Evolutionary conservation across 35 echinoderm and acorn worm genomes (phyloP).

Genomic region (Apostichopus japonicus): DNA sequence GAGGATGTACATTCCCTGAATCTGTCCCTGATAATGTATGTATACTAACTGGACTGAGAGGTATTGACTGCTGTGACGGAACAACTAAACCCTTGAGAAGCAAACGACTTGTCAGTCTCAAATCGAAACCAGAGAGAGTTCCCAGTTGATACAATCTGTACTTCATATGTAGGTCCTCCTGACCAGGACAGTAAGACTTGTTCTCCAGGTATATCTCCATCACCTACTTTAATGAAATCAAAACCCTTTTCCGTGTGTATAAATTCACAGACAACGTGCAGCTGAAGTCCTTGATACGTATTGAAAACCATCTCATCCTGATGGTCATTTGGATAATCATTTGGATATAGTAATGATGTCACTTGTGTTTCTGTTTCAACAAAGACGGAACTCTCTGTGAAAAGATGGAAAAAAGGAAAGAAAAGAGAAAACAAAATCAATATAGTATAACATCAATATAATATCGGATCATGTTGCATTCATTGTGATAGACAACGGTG

Average conservation of each 20-base stretch:
- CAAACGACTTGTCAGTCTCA: background rate
- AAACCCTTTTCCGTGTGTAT: background rate
- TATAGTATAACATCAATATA: too few relatives aligned
- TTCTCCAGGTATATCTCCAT: background rate
- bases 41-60: background rate
- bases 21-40: too few relatives aligned
- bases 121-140: background rate
- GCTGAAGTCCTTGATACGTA: background rate
- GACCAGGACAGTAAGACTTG: constrained; percentile 11
- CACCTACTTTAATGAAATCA: background rate
- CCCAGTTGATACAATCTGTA: background rate
- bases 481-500: too few relatives aligned
- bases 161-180: background rate
- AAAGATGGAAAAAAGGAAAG: background rate
- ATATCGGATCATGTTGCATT: too few relatives aligned
- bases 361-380: background rate
- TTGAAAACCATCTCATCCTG: background rate
- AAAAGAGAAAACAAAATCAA: too few relatives aligned
- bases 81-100: background rate
- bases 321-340: background rate
- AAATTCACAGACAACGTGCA: background rate
- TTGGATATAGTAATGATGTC: background rate
- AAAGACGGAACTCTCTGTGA: background rate
- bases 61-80: background rate
- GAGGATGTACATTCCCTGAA: too few relatives aligned